Conservation (phyloP, 1,140 invertebrate species). For the Cydia fagiglandana region DNA sequence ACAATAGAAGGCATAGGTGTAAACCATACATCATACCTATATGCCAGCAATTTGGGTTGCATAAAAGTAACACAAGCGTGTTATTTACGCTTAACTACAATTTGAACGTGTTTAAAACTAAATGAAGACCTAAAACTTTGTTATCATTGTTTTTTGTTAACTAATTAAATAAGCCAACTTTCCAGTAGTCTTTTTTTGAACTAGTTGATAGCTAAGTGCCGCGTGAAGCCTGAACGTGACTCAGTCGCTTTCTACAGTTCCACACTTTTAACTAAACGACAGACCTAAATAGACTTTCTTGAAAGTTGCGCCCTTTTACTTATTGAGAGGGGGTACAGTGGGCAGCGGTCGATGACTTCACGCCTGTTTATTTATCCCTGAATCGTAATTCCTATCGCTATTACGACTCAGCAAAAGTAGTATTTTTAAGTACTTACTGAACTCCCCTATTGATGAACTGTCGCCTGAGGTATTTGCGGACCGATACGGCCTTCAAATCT, state of each 20-base stretch:
- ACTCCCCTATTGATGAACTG: no score
- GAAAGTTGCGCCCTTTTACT: neutral
- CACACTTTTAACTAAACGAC: neutral
- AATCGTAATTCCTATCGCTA: neutral
- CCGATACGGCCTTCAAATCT: no score
- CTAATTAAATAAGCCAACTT: neutral
- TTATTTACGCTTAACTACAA: no score
- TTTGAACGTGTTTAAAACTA: no score
- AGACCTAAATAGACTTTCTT: neutral
- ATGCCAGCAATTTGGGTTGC: no score
- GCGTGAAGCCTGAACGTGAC: constrained; percentile 17
- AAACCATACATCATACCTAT: no score
- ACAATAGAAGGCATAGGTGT: neutral
- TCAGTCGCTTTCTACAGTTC: constrained; percentile 7
- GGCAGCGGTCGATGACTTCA: constrained; percentile 19
- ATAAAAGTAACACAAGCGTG: no score
- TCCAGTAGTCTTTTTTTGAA: neutral
- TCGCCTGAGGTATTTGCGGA: no score
- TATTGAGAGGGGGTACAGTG: neutral
- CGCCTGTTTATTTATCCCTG: constrained; percentile 18
- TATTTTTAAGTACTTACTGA: neutral
- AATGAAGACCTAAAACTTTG: no score
- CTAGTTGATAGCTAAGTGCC: neutral
- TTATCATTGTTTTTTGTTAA: no score
- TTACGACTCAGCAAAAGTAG: neutral